Evolutionary conservation across 2,888 invertebrate species (phyloP), one percentile per base, ranked within the genome.

Genomic region (Eupithecia exiguata): DNA sequence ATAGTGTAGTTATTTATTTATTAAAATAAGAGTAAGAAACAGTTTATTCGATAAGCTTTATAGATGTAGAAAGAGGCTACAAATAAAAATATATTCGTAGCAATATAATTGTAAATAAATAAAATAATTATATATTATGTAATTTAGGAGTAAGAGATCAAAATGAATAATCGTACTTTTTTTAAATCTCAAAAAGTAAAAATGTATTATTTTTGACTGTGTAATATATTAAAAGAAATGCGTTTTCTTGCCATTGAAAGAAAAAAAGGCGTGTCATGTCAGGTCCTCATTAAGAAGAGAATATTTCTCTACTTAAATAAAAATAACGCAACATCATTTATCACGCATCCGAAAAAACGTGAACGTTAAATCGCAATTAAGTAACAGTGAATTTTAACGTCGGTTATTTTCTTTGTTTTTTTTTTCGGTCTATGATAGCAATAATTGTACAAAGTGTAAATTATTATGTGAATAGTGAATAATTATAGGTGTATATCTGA

Each of bases 371-470:
- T 16, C 21, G 53, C 18, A 46, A 6, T 1, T 21, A 53, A 10
- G 18, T 53, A 53, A 53, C 53, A 53, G 53, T 53, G 53, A 53
- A 10, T 21, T 21, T 21, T 4, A 53, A 49, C n/a, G n/a, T n/a
- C n/a, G 0, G 53, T 53, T 0, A 12, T 58, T 25, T 53, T 53
- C 53, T 12, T 4, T 21, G 21, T 21, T 58, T 21, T 21, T 46
- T 49, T n/a, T 30, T 49, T 53, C 12, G 5, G 21, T n/a, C n/a
- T n/a, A n/a, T 21, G 1, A 53, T 25, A 58, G 25, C 10, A 58
- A 58, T 58, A 58, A 25, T 58, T 58, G 58, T 58, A 58, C 58
- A 58, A n/a, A 49, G 58, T 58, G 58, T 58, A 58, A 58, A 58
- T 38, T 38, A 38, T 58, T 25, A 25, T 25, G 58, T 58, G 14